Conservation (phyloP, 2,797 vertebrate genomes). For the Typhlichthys subterraneus region DNA sequence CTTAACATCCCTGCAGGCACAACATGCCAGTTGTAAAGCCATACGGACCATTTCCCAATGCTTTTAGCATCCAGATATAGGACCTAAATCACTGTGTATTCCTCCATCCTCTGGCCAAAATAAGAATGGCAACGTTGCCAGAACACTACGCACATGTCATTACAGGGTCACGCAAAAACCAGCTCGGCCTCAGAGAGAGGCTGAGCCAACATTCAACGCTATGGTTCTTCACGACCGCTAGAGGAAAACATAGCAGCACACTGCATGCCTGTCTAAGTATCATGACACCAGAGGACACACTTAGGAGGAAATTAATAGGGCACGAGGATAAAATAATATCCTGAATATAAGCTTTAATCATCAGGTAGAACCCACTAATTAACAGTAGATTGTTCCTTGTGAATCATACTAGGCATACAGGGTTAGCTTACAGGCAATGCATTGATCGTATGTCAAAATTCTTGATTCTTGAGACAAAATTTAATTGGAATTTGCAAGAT, state of each 20-base stretch:
- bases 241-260: slow-evolving; percentile 40
- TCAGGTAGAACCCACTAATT: too few relatives aligned
- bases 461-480: too few relatives aligned
- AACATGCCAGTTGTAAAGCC: background rate
- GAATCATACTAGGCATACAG: too few relatives aligned
- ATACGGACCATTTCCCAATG: background rate
- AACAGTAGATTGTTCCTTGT: too few relatives aligned
- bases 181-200: slow-evolving; percentile 25
- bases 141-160: slow-evolving; percentile 40
- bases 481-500: too few relatives aligned
- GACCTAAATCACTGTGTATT: slow-evolving; percentile 22
- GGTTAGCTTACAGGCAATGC: too few relatives aligned
- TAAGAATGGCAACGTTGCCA: slow-evolving; percentile 31
- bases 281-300: too few relatives aligned
- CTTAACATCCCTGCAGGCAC: background rate
- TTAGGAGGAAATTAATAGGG: too few relatives aligned
- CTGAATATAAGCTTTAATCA: too few relatives aligned
- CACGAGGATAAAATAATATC: too few relatives aligned
- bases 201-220: slow-evolving; percentile 45
- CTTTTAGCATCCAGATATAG: slow-evolving; percentile 17
- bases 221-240: slow-evolving; percentile 39
- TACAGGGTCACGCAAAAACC: slow-evolving; percentile 53
- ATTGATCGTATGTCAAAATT: too few relatives aligned
- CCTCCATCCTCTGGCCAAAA: slow-evolving; percentile 16
- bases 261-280: slow-evolving; percentile 17